Evolutionary conservation across 2,113 vertebrate genomes (phyloP), one percentile per base, ranked within the genome.

Genomic region (Nothoprocta perdicaria): DNA sequence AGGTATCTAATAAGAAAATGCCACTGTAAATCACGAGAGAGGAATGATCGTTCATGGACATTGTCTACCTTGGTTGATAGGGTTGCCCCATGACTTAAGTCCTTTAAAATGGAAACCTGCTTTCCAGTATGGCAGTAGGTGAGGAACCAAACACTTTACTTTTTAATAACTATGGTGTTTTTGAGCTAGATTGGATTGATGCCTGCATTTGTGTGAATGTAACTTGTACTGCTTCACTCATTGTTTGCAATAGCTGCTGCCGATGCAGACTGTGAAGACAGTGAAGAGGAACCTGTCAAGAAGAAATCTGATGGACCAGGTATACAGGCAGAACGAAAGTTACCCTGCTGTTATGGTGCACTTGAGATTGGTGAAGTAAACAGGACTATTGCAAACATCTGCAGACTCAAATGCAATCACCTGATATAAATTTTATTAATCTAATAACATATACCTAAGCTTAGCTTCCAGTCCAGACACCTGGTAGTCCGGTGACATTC

Each of bases 281-380:
- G 80, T 2, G 98, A 98, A 48, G 96, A 98, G 15, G 97, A 98
- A 41, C 95, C 96, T 33, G 61, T 97, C 79, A 98, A 98, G 84
- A 98, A 98, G 94, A 98, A 98, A 93, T 98, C 97, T 61, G 97
- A 98, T 75, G 98, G 98, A 10, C 98, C 98, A 97, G 98, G 98
- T 98, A 97, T 86, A 63, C 86, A 68, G 26, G 60, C 79, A 72
- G 50, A 62, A 81, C 4, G 3, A 83, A 46, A 8, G 12, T 63
- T 93, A 71, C 45, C 71, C 46, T 61, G 60, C 50, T 77, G 5
- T 74, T 63, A 33, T 4, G 29, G 14, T 57, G 86, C 35, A 23
- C 7, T 33, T 79, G 62, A 58, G 45, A 21, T 16, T 3, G 2
- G 26, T 46, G 33, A 9, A 6, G 3, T 31, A 79, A 78, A 67